phyloP scores from a whole-genome alignment of 2,797 vertebrate genomes.

The Picus viridis region DNA sequence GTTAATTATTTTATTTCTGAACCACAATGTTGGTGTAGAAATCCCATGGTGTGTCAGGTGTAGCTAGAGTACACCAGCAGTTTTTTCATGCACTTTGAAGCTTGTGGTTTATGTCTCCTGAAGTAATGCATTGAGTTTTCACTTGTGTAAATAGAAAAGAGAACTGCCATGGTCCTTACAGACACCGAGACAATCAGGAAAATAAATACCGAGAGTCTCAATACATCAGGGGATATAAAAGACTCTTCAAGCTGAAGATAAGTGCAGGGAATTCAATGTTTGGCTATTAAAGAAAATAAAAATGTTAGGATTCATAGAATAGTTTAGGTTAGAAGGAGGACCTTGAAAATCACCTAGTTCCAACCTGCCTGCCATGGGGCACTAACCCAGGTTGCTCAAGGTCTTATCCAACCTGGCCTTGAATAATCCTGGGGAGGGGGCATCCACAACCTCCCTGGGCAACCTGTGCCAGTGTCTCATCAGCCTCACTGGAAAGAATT shows the following conservation, averaged over 20 bases:
- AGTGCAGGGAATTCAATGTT: background rate
- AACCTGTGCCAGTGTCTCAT: too few relatives aligned
- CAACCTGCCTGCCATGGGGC: too few relatives aligned
- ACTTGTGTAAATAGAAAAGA: background rate
- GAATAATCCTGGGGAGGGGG: too few relatives aligned
- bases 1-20: background rate
- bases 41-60: background rate
- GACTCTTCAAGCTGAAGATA: background rate
- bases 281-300: background rate
- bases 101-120: background rate
- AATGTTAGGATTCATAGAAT: background rate
- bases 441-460: too few relatives aligned
- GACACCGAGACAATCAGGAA: background rate
- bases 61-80: background rate
- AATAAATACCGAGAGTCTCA: background rate
- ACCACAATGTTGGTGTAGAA: background rate
- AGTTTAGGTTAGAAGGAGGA: too few relatives aligned
- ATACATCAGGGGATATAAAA: background rate
- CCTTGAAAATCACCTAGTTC: too few relatives aligned
- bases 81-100: background rate
- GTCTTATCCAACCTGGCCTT: too few relatives aligned
- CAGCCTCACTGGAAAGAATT: too few relatives aligned
- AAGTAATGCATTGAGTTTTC: background rate
- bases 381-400: too few relatives aligned
- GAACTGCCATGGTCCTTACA: background rate